phyloP scores from a whole-genome alignment of 2,113 vertebrate genomes.

The Lethenteron reissneri region DNA sequence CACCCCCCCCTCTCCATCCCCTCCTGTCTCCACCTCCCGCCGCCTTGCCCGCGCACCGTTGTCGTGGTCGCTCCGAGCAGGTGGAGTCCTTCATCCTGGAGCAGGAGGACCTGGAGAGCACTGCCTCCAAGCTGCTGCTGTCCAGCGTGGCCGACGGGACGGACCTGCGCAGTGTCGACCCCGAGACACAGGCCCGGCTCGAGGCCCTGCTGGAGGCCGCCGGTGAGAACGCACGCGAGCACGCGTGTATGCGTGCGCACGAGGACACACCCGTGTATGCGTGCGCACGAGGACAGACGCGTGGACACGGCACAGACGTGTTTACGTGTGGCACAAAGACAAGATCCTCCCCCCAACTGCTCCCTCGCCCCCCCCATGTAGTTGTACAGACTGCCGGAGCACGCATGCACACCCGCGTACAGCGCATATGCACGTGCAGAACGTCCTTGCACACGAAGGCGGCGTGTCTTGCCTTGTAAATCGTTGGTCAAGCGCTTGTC shows the following conservation, averaged over 20 bases:
- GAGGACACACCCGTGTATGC: background rate
- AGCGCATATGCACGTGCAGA: too few species aligned
- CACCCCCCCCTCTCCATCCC: too few species aligned
- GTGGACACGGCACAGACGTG: background rate
- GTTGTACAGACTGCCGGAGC: background rate
- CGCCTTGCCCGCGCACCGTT: background rate
- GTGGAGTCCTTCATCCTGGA: constrained; percentile 98
- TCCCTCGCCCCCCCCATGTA: background rate
- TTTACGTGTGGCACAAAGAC: background rate
- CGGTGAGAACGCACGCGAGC: constrained; percentile 30
- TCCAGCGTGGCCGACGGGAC: constrained; percentile 76
- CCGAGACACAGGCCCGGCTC: constrained; percentile 84
- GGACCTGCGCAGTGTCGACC: constrained; percentile 84
- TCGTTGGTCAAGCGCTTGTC: too few species aligned
- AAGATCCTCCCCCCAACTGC: background rate
- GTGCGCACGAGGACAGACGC: background rate
- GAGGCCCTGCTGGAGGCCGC: constrained; percentile 91
- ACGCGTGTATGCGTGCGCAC: background rate
- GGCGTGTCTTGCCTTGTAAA: too few species aligned
- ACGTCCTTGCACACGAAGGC: too few species aligned
- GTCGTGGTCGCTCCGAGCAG: constrained; percentile 26
- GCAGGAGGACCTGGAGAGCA: constrained; percentile 97
- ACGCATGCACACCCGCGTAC: too few species aligned
- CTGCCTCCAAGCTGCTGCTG: constrained; percentile 80
- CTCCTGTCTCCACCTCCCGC: too few species aligned